A percentile compares a stretch with the other conserved stretches of the same genome.
Conservation (phyloP, 2,888 invertebrate genomes). For the Brachyptera risi region DNA sequence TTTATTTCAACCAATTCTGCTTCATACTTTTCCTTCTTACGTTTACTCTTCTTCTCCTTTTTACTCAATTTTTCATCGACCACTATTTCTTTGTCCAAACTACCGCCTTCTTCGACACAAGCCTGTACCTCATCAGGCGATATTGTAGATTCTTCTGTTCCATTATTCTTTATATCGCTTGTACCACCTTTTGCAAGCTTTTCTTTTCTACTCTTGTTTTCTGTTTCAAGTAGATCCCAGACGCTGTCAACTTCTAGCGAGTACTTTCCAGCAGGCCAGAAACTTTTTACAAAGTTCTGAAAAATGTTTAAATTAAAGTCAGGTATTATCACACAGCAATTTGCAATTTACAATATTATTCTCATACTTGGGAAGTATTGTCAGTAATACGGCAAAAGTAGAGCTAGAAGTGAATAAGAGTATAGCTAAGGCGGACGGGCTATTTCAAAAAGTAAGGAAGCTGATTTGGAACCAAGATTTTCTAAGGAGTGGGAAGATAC, state of each 20-base stretch:
- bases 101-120: no score
- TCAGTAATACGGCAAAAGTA: no score
- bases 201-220: constrained; percentile 22
- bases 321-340: neutral
- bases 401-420: no score
- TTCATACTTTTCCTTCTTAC: neutral
- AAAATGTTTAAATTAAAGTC: constrained; percentile 1
- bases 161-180: constrained; percentile 27
- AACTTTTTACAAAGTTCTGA: constrained; percentile 66
- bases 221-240: constrained; percentile 55
- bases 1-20: neutral
- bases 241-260: constrained; percentile 61
- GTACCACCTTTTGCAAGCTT: constrained; percentile 2
- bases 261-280: constrained; percentile 51
- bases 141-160: neutral
- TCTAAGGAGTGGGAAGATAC: no score
- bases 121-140: no score
- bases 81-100: no score
- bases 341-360: neutral
- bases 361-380: no score
- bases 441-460: no score
- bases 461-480: no score
- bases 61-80: neutral
- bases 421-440: no score
- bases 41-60: neutral